Conservation (phyloP, 30 jellyfish, hydroid and myxozoan genomes). For the Mastigias papua region DNA sequence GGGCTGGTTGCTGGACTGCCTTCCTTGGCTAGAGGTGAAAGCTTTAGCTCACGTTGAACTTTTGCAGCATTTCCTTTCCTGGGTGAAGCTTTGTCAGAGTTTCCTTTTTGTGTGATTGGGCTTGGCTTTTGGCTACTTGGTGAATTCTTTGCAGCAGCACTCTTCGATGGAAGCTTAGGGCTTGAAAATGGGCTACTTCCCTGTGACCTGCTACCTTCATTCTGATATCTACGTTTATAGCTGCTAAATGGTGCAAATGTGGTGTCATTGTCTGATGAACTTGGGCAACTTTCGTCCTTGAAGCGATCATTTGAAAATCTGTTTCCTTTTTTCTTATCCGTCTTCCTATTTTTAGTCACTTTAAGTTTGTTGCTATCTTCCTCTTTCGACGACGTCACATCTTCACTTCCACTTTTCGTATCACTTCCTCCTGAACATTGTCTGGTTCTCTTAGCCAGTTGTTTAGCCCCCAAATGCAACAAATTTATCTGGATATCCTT, state of each 20-base stretch:
- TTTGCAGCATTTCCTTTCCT: constrained; percentile 42
- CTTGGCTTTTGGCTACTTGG: constrained; percentile 42
- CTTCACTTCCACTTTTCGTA: constrained; percentile 74
- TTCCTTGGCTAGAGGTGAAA: constrained; percentile 90
- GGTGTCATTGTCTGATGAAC: constrained; percentile 93
- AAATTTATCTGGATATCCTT: constrained; percentile 53
- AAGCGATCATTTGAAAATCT: constrained; percentile 25
- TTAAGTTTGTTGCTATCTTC: constrained; percentile 57
- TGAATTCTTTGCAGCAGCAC: constrained; percentile 41
- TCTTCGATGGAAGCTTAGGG: constrained; percentile 62
- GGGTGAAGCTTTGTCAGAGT: constrained; percentile 37
- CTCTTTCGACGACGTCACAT: constrained; percentile 60
- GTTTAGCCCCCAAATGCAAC: constrained; percentile 92
- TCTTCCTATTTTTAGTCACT: constrained; percentile 41
- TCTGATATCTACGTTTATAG: constrained; percentile 82
- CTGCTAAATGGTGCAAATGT: constrained; percentile 79
- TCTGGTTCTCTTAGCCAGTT: constrained; percentile 73
- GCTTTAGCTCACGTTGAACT: constrained; percentile 44
- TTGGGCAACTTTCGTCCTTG: constrained; percentile 78
- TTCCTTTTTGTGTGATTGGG: constrained; percentile 62
- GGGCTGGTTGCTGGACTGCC: constrained; percentile 95
- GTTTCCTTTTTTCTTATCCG: constrained; percentile 60
- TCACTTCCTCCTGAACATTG: constrained; percentile 82
- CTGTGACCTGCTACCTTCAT: constrained; percentile 73
- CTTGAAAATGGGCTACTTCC: constrained; percentile 80